Base-by-base conservation (phyloP, 2,888 invertebrate species). In the Seladonia tumulorum region DNA sequence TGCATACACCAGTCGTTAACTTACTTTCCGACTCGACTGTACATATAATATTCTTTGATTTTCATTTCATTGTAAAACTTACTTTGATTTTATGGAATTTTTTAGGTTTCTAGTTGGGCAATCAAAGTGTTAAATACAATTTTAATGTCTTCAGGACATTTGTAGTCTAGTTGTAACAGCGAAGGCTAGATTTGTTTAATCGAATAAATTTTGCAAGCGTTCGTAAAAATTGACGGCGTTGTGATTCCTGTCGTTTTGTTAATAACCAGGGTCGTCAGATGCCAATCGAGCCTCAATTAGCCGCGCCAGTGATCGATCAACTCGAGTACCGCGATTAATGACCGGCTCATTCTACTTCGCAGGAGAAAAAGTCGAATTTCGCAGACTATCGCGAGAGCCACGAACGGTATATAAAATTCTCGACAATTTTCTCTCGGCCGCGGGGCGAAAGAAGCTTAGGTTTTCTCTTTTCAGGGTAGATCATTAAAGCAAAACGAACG, bases 401-500 rank as follows among this genome's bases (percentile, higher is more conserved):
- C 45, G 71, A 71, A 47, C 2, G n/a, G 76, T 12, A 39, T 57
- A 76, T 60, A 53, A 57, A 76, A 35, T 63, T 25, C 49, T 72
- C 25, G 35, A 71, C 63, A 39, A 81, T 76, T 71, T 71, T 71
- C 57, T 70, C 71, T 18, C 60, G 14, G 39, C 10, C 10, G 14
- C 79, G n/a, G 12, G 73, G 14, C 66, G 18, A 79, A 45, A 63
- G 79, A 60, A 42, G 18, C n/a, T 70, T 45, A 70, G 18, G 18
- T 71, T 71, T 47, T 25, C 47, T 18, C 45, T 5, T 4, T 25
- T n/a, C 25, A 29, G 42, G 18, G 47, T 18, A 3, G 45, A 12
- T 49, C 79, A 39, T 80, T 63, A 74, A 74, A 66, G 53, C 39
- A n/a, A 39, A 80, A 68, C 79, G 29, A 78, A 70, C 14, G 71